Percentiles rank a stretch among this genome's conserved stretches.
Conservation (phyloP, 2,113 vertebrate genomes). For the Pluvialis apricaria region DNA sequence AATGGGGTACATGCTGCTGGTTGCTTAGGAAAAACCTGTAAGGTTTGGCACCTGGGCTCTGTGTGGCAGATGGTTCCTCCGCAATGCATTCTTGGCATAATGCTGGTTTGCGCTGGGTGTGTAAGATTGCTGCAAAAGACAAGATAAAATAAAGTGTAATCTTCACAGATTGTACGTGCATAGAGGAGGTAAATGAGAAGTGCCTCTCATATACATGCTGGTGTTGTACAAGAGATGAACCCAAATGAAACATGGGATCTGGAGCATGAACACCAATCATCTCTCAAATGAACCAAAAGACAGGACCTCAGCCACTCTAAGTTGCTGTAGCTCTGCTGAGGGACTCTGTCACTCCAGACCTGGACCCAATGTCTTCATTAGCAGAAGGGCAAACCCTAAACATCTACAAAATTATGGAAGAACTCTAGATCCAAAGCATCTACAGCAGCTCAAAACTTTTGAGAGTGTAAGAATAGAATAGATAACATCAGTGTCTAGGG, state of each 20-base stretch:
- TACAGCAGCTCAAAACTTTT: neutral
- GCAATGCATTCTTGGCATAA: neutral
- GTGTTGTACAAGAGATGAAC: neutral
- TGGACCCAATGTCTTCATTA: neutral
- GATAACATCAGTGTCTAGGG: neutral
- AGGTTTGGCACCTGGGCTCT: neutral
- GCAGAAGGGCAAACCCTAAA: neutral
- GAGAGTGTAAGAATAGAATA: neutral
- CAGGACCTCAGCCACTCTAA: neutral
- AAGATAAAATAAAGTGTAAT: neutral
- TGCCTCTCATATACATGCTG: neutral
- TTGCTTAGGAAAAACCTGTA: neutral
- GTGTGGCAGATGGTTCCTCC: neutral
- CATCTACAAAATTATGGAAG: neutral
- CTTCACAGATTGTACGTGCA: neutral
- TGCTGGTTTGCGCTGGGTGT: neutral
- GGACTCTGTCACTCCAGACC: neutral
- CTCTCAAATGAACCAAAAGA: neutral
- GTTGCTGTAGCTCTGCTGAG: neutral
- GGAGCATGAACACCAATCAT: neutral
- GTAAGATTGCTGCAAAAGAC: neutral
- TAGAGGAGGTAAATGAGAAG: neutral
- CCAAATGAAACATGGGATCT: rapidly evolving
- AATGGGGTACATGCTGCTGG: neutral
- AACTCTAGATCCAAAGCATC: neutral